Conservation (phyloP, 2,888 invertebrate species). For the Macrophya annulata region DNA sequence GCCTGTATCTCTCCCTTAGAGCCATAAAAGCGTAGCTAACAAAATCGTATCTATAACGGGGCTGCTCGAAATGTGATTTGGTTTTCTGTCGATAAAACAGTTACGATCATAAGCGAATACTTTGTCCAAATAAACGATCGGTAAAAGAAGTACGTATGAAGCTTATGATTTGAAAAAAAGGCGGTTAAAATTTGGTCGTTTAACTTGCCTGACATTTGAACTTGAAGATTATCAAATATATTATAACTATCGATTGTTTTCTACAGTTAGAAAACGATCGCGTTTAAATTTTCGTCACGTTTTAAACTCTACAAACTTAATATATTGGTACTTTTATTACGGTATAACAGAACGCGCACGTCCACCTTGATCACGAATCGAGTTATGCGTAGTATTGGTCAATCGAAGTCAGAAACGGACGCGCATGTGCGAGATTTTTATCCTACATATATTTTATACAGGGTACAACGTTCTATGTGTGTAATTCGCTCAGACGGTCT, state of each 20-base stretch:
- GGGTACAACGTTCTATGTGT: too few species aligned
- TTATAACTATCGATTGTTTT: not conserved
- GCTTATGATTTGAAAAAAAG: not conserved
- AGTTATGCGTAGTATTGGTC: conserved; percentile 1
- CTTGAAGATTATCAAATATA: not conserved
- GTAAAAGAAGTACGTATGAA: too few species aligned
- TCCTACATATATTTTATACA: not conserved
- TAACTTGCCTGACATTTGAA: not conserved
- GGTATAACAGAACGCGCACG: not conserved
- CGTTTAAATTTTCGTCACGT: not conserved
- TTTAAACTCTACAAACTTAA: not conserved
- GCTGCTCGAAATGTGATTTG: too few species aligned
- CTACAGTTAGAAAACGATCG: not conserved
- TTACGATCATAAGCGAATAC: too few species aligned
- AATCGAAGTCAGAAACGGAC: not conserved
- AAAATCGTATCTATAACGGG: too few species aligned
- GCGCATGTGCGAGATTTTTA: not conserved
- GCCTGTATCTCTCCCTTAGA: too few species aligned
- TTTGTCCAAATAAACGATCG: too few species aligned
- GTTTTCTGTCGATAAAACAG: too few species aligned
- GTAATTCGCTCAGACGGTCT: not conserved
- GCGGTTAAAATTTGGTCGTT: not conserved
- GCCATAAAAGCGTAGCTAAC: too few species aligned
- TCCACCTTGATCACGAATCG: not conserved
- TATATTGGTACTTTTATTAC: too few species aligned